phyloP scores from a whole-genome alignment of 2,113 vertebrate species.

The Pipra filicauda region DNA sequence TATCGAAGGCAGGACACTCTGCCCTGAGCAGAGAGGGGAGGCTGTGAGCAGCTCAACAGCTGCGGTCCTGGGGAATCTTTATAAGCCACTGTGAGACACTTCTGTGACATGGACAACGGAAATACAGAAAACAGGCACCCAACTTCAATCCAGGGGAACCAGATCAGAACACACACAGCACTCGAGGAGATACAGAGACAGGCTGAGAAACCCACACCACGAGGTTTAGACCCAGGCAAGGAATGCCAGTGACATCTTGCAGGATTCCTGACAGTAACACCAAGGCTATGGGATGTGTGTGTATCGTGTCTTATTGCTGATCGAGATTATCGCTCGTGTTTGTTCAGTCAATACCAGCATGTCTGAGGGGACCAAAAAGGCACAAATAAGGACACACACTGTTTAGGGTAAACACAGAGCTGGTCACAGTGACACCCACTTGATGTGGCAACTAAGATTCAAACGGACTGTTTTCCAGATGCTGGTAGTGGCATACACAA shows the following conservation, averaged over 20 bases:
- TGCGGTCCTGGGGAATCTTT: neutral
- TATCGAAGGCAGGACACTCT: neutral
- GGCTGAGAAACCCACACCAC: neutral
- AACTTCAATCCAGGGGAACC: neutral
- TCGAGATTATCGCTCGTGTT: neutral
- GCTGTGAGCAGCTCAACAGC: neutral
- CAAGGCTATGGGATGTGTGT: neutral
- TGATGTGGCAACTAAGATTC: neutral
- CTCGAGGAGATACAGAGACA: neutral
- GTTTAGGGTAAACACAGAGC: slow-evolving; percentile 33
- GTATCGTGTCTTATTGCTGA: neutral
- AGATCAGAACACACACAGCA: neutral
- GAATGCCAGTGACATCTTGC: neutral
- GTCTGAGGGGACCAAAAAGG: slow-evolving; percentile 31
- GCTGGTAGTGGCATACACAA: neutral
- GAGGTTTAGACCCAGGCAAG: neutral
- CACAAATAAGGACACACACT: slow-evolving; percentile 47
- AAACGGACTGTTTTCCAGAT: neutral
- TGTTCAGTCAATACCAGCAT: slow-evolving; percentile 36
- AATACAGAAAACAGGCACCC: neutral
- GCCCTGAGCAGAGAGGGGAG: neutral
- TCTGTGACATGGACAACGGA: neutral
- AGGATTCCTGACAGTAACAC: neutral
- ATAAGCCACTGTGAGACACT: neutral
- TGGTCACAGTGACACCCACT: neutral